Base-by-base conservation (phyloP, 2,888 invertebrate species). In the Drosophila prostipennis region DNA sequence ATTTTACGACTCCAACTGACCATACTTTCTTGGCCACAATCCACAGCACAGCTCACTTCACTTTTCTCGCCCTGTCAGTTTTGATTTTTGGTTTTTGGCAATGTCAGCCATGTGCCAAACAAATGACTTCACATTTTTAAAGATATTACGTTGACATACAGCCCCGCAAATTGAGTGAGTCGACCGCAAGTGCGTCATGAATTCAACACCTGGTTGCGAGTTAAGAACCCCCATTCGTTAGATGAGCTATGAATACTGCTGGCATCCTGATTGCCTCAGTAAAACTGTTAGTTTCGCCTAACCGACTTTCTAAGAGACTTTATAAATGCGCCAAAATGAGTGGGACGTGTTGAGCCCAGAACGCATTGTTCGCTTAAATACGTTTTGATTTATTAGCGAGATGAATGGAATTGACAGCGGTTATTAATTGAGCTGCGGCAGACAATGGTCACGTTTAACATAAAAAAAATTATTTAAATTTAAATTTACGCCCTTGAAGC, bases 121-220 rank as follows among this genome's bases (percentile, higher is more conserved):
- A 82, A 86, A 82, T 83, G 84, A 86, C 86, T 86, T 58, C 58
- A 83, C 86, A 83, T 83, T 86, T 82, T 82, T 86, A 68, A 80
- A 83, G 77, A 74, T 74, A 83, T 86, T 78, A 67, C 70, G 81
- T 72, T 86, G 84, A 83, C 81, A 80, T 19, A 29, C 42, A 32
- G 16, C n/a, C 74, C 73, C 55, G 32, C 49, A 77, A 78, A 80
- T 82, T 69, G 77, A 72, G 69, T 69, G 77, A 76, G 65, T 68
- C 60, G 80, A 74, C 86, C 86, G 71, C 74, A 77, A 76, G 69
- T 72, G 77, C 86, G 77, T 83, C 86, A 83, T 83, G 72, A 69
- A 65, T 74, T 68, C 63, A 67, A 56, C 67, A 60, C 67, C 60
- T 72, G 72, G 68, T 52, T 65, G 70, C 81, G 79, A 81, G 69